Base-by-base conservation (phyloP, 2,113 vertebrate genomes). In the Trematomus loennbergii region DNA sequence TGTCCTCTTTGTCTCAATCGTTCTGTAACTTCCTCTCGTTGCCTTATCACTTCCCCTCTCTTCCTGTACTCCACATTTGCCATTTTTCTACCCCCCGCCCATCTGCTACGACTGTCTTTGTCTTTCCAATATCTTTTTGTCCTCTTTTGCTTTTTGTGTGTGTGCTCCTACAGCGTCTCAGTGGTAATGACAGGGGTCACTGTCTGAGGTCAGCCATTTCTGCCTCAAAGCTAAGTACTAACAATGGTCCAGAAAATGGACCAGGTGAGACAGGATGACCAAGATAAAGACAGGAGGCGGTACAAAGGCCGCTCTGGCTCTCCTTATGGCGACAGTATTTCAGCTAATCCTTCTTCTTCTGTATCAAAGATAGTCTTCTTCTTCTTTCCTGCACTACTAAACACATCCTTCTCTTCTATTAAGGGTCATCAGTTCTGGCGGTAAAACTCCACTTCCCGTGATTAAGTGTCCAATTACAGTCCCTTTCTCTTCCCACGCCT, bases 381-480 rank as follows among this genome's bases (percentile, higher is more conserved):
- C 45, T 48, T 86, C 45, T 62, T 49, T 67, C 58, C 59, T 25
- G 50, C 58, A 12, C 20, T 57, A 46, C 36, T 49, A 15, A 67
- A 66, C 11, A 72, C 57, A 49, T 61, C 48, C 60, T 55, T 88
- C 48, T 10, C 75, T 77, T 67, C 78, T 61, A 71, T 78, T 74
- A 77, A 71, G 52, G 82, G 78, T 84, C 88, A 91, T 90, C 85
- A 74, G 72, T 55, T 86, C 53, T 59, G 58, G 65, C 82, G 45
- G 48, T 88, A 80, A 91, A 88, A 86, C 68, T 78, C 52, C 83
- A 83, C 87, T 91, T 87, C 64, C 79, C 45, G 33, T 91, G 87
- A 94, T 93, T 88, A 92, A 91, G 87, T 84, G 86, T 84, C 85
- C 81, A 88, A 89, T 92, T 90, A 91, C 50, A 53, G 50, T 54